Evolutionary conservation across 2,113 vertebrate species (phyloP).

Genomic region (Leucopternis melanops): DNA sequence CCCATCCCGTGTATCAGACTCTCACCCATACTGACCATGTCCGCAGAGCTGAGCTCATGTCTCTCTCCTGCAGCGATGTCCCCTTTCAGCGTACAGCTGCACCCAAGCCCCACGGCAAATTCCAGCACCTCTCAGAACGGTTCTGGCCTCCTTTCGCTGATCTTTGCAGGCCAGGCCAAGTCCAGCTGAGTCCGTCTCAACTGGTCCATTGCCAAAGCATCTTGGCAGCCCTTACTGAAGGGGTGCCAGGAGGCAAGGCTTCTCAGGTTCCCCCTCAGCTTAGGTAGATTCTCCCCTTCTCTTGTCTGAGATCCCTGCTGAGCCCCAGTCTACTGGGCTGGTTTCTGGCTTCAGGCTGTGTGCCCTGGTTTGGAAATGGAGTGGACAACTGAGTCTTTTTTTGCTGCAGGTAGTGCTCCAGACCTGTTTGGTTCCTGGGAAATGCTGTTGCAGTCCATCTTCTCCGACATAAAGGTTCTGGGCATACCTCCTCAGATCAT

Average conservation of each 20-base stretch:
- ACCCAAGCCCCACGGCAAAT: not conserved
- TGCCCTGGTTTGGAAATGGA: not conserved
- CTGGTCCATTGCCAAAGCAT: not conserved
- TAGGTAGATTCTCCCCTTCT: not conserved
- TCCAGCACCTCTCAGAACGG: not conserved
- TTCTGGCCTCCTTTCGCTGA: not conserved
- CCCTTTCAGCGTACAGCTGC: not conserved
- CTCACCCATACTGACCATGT: fast-evolving
- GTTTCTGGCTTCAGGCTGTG: not conserved
- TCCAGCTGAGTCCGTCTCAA: not conserved
- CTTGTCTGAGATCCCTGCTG: not conserved
- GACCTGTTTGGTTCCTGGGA: not conserved
- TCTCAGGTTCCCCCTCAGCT: not conserved
- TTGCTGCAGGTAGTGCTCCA: not conserved
- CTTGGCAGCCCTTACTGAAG: not conserved
- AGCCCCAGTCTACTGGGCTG: not conserved
- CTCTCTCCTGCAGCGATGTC: not conserved
- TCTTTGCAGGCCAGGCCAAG: conserved; percentile 1
- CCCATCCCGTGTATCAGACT: fast-evolving
- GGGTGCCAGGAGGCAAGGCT: not conserved
- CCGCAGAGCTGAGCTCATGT: not conserved
- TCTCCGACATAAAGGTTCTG: not conserved
- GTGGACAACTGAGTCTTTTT: not conserved
- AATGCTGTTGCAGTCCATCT: not conserved
- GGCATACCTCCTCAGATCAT: not conserved